Evolutionary conservation across 2,888 invertebrate genomes (phyloP).

Genomic region (Tetrapedia diversipes): DNA sequence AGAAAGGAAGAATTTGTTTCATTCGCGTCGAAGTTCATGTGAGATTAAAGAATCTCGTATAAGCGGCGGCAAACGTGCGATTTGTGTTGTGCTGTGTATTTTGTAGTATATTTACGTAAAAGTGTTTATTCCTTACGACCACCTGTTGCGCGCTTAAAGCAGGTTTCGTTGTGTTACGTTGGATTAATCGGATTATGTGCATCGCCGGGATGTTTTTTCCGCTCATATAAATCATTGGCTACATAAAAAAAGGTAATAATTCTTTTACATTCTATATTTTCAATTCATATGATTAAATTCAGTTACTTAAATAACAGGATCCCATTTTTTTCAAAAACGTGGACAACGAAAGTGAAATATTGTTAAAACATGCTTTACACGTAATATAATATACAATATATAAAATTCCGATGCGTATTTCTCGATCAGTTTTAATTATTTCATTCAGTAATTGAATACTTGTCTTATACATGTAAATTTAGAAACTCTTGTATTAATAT

Average conservation of each 20-base stretch:
- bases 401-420: neutral
- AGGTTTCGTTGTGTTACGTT: constrained; percentile 68
- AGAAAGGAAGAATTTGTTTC: constrained; percentile 35
- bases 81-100: constrained; percentile 65
- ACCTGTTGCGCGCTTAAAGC: constrained; percentile 67
- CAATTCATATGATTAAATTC: neutral
- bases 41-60: constrained; percentile 50
- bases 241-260: constrained; percentile 47
- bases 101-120: constrained; percentile 45
- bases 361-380: neutral
- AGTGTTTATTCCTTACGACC: constrained; percentile 68
- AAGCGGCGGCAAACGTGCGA: constrained; percentile 57
- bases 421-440: neutral
- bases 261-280: neutral
- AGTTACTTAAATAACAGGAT: neutral
- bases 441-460: neutral
- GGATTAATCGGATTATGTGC: constrained; percentile 76
- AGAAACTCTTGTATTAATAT: too few species aligned
- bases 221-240: constrained; percentile 50
- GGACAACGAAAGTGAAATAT: constrained; percentile 6
- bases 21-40: constrained; percentile 41
- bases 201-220: constrained; percentile 49
- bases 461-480: neutral
- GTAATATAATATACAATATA: neutral
- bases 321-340: constrained; percentile 38